A percentile compares a stretch with the other conserved stretches of the same genome.
Evolutionary conservation across 2,888 invertebrate genomes (phyloP).

Genomic region (Lucinisca nassula): DNA sequence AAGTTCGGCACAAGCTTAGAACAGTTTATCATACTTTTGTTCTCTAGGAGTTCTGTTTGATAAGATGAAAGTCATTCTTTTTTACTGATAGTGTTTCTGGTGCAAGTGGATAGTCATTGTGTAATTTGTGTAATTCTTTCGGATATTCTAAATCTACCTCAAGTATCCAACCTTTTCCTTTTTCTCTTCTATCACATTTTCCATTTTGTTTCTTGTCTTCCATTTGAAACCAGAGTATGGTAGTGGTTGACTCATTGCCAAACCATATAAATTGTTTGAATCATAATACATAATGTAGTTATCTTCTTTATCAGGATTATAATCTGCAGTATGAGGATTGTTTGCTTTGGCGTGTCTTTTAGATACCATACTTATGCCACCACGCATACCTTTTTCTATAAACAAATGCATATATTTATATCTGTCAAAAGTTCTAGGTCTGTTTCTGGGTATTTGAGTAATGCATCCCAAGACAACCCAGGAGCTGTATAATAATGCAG

Average conservation of each 20-base stretch:
- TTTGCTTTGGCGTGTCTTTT: too few relatives aligned
- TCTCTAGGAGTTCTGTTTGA: slow-evolving; percentile 65
- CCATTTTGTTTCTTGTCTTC: slow-evolving; percentile 58
- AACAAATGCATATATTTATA: slow-evolving; percentile 72
- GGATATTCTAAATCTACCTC: slow-evolving; percentile 41
- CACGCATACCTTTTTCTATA: too few relatives aligned
- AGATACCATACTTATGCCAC: too few relatives aligned
- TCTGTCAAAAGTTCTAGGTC: slow-evolving; percentile 77
- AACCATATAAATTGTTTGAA: too few relatives aligned
- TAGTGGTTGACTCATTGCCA: slow-evolving; percentile 65
- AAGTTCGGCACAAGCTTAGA: slow-evolving; percentile 68
- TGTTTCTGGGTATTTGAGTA: slow-evolving; percentile 77
- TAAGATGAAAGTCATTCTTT: slow-evolving; percentile 29
- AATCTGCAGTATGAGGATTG: too few relatives aligned
- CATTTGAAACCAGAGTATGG: slow-evolving; percentile 81
- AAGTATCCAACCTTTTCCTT: slow-evolving; percentile 23
- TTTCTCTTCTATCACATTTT: slow-evolving; percentile 61
- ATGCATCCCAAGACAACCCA: slow-evolving; percentile 82
- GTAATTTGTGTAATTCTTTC: slow-evolving; percentile 10
- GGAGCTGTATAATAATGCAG: too few relatives aligned
- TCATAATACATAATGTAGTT: too few relatives aligned
- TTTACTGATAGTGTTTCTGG: slow-evolving; percentile 73
- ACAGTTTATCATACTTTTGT: slow-evolving; percentile 36
- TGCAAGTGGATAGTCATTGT: slow-evolving; percentile 35
- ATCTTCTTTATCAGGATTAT: too few relatives aligned